Conservation (phyloP, 2,797 vertebrate genomes). For the Gallinago stenura region DNA sequence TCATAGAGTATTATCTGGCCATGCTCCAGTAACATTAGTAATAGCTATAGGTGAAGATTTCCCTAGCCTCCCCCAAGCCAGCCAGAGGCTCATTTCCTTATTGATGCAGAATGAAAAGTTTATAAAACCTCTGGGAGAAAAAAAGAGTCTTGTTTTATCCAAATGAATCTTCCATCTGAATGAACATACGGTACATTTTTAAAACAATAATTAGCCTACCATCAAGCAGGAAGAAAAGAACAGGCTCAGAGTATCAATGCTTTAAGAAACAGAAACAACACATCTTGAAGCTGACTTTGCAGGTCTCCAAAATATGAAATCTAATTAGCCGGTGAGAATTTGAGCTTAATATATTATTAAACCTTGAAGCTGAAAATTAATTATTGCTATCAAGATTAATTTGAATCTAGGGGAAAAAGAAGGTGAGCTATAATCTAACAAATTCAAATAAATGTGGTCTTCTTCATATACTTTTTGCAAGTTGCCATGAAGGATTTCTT, state of each 20-base stretch:
- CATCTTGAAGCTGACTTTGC: background rate
- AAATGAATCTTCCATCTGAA: background rate
- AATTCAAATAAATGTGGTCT: slow-evolving; percentile 12
- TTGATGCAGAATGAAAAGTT: background rate
- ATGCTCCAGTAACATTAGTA: background rate
- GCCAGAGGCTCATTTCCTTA: background rate
- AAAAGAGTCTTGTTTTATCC: background rate
- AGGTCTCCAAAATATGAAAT: slow-evolving; percentile 31
- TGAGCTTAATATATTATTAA: slow-evolving; percentile 49
- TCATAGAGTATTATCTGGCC: background rate
- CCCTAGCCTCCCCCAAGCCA: background rate
- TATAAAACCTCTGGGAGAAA: background rate
- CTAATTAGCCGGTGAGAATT: slow-evolving; percentile 27
- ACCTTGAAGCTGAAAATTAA: slow-evolving; percentile 56
- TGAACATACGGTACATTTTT: background rate
- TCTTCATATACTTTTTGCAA: background rate
- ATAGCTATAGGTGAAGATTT: slow-evolving; percentile 23
- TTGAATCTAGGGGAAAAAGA: slow-evolving; percentile 9
- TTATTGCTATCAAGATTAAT: slow-evolving; percentile 45
- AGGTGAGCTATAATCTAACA: background rate
- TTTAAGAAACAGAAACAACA: slow-evolving; percentile 6
- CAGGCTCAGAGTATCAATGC: background rate
- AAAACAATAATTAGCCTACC: slow-evolving; percentile 20
- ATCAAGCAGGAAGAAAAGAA: background rate
- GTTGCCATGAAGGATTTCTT: background rate